These are phyloP conservation scores for Pogonus chalceus DNA, from an alignment of 1,140 invertebrate genomes.

Conservation along the genomic window DNA sequence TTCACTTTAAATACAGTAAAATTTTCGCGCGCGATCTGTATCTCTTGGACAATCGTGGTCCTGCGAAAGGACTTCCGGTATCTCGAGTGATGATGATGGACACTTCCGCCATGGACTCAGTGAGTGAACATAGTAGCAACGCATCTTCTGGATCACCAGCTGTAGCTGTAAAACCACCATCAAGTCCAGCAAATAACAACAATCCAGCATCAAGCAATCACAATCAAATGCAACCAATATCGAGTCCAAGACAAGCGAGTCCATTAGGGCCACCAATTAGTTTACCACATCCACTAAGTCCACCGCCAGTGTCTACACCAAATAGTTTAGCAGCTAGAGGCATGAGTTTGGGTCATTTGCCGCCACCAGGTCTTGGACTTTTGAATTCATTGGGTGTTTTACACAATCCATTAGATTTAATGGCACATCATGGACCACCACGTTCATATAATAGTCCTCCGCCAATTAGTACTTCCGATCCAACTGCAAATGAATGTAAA, in stretches of 20 bases:
- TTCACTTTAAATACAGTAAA: too few species aligned
- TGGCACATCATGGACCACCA: slow-evolving; percentile 65
- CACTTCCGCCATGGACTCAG: slow-evolving; percentile 53
- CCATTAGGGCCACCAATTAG: slow-evolving; percentile 38
- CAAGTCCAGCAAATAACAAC: slow-evolving; percentile 39
- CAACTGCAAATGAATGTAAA: slow-evolving; percentile 92
- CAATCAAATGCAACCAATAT: slow-evolving; percentile 28
- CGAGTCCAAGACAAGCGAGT: slow-evolving; percentile 31
- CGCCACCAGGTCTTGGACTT: slow-evolving; percentile 65
- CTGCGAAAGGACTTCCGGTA: neutral
- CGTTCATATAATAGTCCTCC: slow-evolving; percentile 79
- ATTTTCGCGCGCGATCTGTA: too few species aligned
- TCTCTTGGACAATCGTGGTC: slow-evolving; percentile 7
- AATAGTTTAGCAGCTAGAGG: slow-evolving; percentile 37
- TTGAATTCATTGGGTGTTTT: slow-evolving; percentile 68
- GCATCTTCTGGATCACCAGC: slow-evolving; percentile 43
- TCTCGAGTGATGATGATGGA: slow-evolving; percentile 27
- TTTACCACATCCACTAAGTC: slow-evolving; percentile 42
- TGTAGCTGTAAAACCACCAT: slow-evolving; percentile 38
- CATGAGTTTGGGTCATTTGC: slow-evolving; percentile 49
- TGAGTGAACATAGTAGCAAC: slow-evolving; percentile 53
- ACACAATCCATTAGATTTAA: slow-evolving; percentile 57
- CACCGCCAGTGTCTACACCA: slow-evolving; percentile 48
- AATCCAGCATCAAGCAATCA: slow-evolving; percentile 34
- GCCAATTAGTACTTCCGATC: slow-evolving; percentile 82